Conservation (phyloP, 2,113 vertebrate genomes). For the Gulo gulo region DNA sequence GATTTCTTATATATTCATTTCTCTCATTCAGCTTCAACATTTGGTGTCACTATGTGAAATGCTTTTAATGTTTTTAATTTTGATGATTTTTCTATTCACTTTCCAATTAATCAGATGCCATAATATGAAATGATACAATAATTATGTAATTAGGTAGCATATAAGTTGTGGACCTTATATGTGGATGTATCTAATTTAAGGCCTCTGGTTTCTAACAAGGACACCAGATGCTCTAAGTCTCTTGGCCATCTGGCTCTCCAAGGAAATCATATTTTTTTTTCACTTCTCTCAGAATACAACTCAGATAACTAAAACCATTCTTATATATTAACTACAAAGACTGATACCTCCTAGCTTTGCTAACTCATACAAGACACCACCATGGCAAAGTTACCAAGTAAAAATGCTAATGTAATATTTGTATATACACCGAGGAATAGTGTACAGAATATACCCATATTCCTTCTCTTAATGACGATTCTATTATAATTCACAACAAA, state of each 20-base stretch:
- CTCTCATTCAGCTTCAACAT: conserved; percentile 52
- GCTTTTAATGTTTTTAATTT: conserved; percentile 37
- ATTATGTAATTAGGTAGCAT: conserved; percentile 35
- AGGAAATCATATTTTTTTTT: conserved; percentile 27
- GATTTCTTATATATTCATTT: conserved; percentile 60
- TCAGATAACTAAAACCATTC: conserved; percentile 55
- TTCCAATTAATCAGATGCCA: background rate
- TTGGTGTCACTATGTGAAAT: conserved; percentile 45
- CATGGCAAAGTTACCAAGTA: background rate
- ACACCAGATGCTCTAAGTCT: conserved; percentile 30
- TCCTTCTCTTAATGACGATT: background rate
- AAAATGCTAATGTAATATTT: background rate
- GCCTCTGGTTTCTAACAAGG: conserved; percentile 54
- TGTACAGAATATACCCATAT: background rate
- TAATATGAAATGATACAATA: background rate
- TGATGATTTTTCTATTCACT: conserved; percentile 10
- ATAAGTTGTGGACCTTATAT: background rate
- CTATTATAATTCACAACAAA: background rate
- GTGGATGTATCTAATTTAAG: background rate
- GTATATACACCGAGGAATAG: background rate
- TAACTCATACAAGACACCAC: background rate
- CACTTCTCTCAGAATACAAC: conserved; percentile 48
- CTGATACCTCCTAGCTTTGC: background rate
- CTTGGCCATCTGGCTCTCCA: conserved; percentile 51
- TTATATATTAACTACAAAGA: background rate